Percentiles rank a stretch among this genome's conserved stretches.
phyloP scores from a whole-genome alignment of 2,113 vertebrate species.

The Brachypteracias leptosomus region DNA sequence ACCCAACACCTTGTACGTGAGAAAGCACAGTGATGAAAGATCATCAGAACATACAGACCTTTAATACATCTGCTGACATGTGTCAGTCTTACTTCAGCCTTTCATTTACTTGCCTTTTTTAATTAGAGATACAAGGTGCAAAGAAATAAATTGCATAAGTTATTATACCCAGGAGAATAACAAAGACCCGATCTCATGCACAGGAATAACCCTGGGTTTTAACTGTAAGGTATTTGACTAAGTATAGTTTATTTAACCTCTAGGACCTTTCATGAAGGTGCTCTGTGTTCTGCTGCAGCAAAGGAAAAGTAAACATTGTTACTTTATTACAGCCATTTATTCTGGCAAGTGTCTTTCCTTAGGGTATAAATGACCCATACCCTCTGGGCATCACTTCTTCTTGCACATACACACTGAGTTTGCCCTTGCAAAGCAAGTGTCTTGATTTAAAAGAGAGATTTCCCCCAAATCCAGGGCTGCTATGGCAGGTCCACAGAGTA shows the following conservation, averaged over 20 bases:
- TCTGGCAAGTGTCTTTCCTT: background rate
- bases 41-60: background rate
- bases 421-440: background rate
- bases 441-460: background rate
- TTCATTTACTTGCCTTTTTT: background rate
- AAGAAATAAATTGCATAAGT: background rate
- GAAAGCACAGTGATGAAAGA: background rate
- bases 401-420: background rate
- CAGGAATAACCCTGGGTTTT: background rate
- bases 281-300: background rate
- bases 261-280: constrained; percentile 1
- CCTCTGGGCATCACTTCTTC: background rate
- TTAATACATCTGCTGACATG: background rate
- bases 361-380: background rate
- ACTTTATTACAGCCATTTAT: constrained; percentile 26
- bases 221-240: constrained; percentile 18
- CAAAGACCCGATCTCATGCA: background rate
- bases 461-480: background rate
- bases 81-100: background rate
- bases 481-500: background rate
- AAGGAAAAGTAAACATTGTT: constrained; percentile 37
- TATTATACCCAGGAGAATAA: background rate
- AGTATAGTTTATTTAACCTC: constrained; percentile 57
- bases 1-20: background rate
- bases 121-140: background rate